Evolutionary conservation across 2,888 invertebrate genomes (phyloP).

Genomic region (Chouioia cunea): DNA sequence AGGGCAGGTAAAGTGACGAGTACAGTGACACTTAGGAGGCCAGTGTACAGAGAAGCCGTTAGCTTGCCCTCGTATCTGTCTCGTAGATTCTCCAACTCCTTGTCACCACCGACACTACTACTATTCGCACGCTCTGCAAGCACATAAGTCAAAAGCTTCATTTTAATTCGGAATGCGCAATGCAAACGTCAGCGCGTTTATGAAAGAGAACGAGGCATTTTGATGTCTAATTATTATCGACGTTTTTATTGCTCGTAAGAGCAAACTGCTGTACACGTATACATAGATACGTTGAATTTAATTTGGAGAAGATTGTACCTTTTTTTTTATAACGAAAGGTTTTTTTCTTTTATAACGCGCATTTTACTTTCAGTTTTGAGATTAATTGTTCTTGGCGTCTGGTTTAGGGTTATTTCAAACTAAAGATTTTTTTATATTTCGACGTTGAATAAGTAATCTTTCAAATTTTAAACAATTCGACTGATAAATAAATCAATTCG

Average conservation of each 20-base stretch:
- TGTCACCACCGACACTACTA: conserved; percentile 48
- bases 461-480: no score
- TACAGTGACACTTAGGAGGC: conserved; percentile 78
- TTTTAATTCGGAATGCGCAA: background rate
- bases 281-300: no score
- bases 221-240: conserved; percentile 29
- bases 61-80: conserved; percentile 68
- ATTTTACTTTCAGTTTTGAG: no score
- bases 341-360: no score
- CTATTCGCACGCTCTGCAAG: conserved; percentile 55
- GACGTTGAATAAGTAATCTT: no score
- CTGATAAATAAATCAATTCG: no score
- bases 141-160: background rate
- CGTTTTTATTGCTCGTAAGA: conserved; percentile 30
- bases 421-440: no score
- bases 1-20: conserved; percentile 75
- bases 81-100: conserved; percentile 63
- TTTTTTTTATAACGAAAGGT: no score
- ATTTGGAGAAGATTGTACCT: no score
- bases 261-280: no score
- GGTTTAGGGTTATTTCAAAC: no score
- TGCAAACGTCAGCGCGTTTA: background rate
- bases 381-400: no score
- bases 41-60: conserved; percentile 82
- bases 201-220: background rate